phyloP scores from a whole-genome alignment of 2,113 vertebrate species.

The Prionailurus bengalensis region DNA sequence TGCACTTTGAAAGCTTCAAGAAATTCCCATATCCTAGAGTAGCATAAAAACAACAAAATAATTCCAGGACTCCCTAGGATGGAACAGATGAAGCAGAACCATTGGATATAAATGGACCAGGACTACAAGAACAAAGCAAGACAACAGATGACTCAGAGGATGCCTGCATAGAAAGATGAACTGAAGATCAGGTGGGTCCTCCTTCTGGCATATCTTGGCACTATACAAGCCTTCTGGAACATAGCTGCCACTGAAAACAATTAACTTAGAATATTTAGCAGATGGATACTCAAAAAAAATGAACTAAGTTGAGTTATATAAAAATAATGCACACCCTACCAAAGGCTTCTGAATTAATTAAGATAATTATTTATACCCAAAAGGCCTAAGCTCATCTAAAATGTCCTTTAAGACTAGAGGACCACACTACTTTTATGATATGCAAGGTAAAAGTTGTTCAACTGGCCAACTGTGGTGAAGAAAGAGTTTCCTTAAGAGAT shows the following conservation, averaged over 20 bases:
- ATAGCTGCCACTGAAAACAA: not conserved
- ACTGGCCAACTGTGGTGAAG: not conserved
- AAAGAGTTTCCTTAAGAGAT: not conserved
- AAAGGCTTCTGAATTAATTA: conserved; percentile 10
- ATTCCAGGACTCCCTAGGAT: not conserved
- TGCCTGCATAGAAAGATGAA: not conserved
- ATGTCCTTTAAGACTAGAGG: not conserved
- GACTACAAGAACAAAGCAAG: not conserved
- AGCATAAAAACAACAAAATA: not conserved
- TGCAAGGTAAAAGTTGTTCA: not conserved
- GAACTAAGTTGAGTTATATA: not conserved
- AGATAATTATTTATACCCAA: not conserved
- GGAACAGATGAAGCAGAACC: not conserved
- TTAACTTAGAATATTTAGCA: not conserved
- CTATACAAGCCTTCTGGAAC: not conserved
- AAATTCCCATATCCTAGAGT: not conserved
- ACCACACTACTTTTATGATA: not conserved
- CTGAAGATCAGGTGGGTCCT: not conserved
- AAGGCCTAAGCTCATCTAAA: not conserved
- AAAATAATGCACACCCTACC: not conserved
- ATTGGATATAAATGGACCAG: not conserved
- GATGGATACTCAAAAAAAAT: not conserved
- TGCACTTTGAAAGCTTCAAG: not conserved
- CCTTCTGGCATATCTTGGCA: not conserved
- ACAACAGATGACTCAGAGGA: not conserved